Evolutionary conservation across 1,140 invertebrate species (phyloP).

Genomic region (Globodera rostochiensis): DNA sequence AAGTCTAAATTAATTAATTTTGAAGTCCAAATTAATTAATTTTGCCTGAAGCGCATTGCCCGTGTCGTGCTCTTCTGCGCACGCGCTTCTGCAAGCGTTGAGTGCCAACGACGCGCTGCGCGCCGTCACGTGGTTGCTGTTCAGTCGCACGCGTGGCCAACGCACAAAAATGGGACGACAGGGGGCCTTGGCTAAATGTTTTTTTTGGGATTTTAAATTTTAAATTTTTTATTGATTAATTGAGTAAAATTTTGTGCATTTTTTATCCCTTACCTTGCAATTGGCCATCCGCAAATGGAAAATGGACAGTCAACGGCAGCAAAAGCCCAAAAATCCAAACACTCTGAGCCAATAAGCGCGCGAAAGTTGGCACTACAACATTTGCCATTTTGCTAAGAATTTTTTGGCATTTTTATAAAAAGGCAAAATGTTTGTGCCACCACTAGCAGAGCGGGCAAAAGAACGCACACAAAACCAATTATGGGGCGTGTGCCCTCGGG

Average conservation of each 20-base stretch:
- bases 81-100: conserved; percentile 53
- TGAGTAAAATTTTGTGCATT: neutral
- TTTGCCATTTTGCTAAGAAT: no score
- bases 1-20: no score
- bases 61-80: conserved; percentile 59
- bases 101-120: conserved; percentile 50
- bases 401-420: neutral
- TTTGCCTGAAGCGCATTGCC: conserved; percentile 33
- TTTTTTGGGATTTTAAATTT: neutral
- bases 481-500: neutral
- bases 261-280: neutral
- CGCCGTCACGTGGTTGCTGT: conserved; percentile 44
- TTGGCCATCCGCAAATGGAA: neutral
- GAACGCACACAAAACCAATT: neutral
- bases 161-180: conserved; percentile 61
- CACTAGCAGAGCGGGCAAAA: neutral
- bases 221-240: neutral
- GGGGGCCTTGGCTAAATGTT: neutral
- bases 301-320: neutral
- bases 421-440: neutral
- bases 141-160: conserved; percentile 63
- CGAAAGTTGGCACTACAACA: no score
- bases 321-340: neutral
- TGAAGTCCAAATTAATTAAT: neutral
- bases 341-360: no score